These are phyloP conservation scores for Craterocephalus amniculus DNA, from an alignment of 2,797 vertebrate species.

Conservation along the genomic window DNA sequence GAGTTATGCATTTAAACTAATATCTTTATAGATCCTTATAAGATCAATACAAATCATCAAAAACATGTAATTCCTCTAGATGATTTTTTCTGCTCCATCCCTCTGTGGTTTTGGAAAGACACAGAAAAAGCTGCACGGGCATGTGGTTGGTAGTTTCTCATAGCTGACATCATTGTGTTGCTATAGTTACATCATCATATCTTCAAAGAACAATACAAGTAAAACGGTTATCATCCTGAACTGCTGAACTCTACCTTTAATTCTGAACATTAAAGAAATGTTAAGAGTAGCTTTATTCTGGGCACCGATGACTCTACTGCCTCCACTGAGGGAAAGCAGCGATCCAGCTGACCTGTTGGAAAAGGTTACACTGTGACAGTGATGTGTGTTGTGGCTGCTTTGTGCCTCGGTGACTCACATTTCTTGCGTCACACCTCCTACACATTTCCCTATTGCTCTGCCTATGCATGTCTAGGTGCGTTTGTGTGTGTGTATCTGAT, in stretches of 20 bases:
- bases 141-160: slow-evolving; percentile 38
- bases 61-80: background rate
- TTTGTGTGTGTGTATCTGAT: slow-evolving; percentile 18
- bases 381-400: slow-evolving; percentile 55
- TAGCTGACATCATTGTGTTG: slow-evolving; percentile 58
- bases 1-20: background rate
- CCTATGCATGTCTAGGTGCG: slow-evolving; percentile 30
- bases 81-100: slow-evolving; percentile 1
- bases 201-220: slow-evolving; percentile 11
- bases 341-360: slow-evolving; percentile 49
- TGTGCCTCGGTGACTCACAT: slow-evolving; percentile 74
- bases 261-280: slow-evolving; percentile 1
- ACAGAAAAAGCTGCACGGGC: slow-evolving; percentile 30
- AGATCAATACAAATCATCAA: background rate
- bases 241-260: slow-evolving; percentile 3
- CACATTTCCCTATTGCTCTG: slow-evolving; percentile 47
- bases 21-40: background rate
- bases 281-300: background rate
- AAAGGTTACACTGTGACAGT: slow-evolving; percentile 47
- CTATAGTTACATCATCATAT: slow-evolving; percentile 63
- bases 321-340: background rate
- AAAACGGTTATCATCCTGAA: slow-evolving; percentile 1
- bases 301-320: slow-evolving; percentile 1
- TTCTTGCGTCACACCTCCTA: slow-evolving; percentile 76
- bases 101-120: slow-evolving; percentile 26